Conservation (phyloP, 1,140 invertebrate genomes). For the Camponotus floridanus region DNA sequence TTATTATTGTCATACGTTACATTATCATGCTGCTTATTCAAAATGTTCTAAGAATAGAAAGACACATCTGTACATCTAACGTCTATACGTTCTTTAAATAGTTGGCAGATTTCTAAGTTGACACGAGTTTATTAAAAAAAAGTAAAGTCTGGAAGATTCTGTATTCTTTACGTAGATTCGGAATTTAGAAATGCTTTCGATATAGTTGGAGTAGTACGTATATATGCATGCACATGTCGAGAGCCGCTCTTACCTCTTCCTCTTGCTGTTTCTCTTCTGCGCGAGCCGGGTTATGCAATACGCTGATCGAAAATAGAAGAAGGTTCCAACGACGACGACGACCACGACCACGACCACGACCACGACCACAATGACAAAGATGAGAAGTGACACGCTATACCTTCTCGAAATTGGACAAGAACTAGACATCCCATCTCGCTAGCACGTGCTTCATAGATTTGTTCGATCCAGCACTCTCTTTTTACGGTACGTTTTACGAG, state of each 20-base stretch:
- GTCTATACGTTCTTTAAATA: neutral
- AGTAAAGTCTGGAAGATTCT: neutral
- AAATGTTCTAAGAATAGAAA: neutral
- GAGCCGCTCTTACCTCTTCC: slow-evolving; percentile 44
- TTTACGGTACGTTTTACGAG: slow-evolving; percentile 34
- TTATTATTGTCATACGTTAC: neutral
- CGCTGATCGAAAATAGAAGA: slow-evolving; percentile 76
- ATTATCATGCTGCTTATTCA: neutral
- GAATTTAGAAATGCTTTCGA: slow-evolving; percentile 29
- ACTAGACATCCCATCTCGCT: slow-evolving; percentile 49
- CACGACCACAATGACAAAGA: slow-evolving; percentile 62
- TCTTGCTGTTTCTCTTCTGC: slow-evolving; percentile 60
- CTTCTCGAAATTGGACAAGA: slow-evolving; percentile 72
- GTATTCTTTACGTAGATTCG: slow-evolving; percentile 3
- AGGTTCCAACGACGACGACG: slow-evolving; percentile 66
- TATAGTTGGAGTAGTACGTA: neutral
- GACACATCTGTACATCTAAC: neutral
- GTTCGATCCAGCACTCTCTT: slow-evolving; percentile 21
- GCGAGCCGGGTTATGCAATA: slow-evolving; percentile 71
- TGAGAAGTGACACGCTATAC: slow-evolving; percentile 59
- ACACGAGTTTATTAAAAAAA: neutral
- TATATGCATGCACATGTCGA: slow-evolving; percentile 30
- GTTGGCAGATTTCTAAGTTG: neutral
- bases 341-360: slow-evolving; percentile 59
- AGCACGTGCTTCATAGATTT: slow-evolving; percentile 56